Evolutionary conservation across 1,140 invertebrate species (phyloP), one percentile per base, ranked within the genome.

Genomic region (Doryteuthis pealeii): DNA sequence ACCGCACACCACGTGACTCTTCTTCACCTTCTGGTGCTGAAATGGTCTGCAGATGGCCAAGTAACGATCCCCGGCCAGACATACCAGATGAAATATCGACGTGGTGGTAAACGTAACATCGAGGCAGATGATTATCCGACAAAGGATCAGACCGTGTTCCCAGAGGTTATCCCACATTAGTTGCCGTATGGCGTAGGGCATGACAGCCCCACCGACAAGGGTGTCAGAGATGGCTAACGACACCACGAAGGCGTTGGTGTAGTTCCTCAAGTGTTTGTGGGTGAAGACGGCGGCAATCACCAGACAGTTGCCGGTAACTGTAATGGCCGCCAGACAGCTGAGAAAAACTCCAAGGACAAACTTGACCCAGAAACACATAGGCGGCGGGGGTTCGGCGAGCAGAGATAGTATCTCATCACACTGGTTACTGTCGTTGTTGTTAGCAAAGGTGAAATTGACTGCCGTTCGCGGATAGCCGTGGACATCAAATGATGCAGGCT

Each of bases 21-120:
- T 92, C 32, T 94, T 98, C 79, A 98, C 94, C 93, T 94, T 97
- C 75, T 95, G 92, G 88, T 99, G 99, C 84, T 95, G 94, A 80
- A 99, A 97, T 0, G 97, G 97, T 86, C 98, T 94, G 89, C 98
- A 98, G 86, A 99, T 99, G 89, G 99, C 97, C 79, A 98, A 95
- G 88, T 99, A 99, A 58, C 97, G 91, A 90, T 99, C 98, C 80
- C 99, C 91, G 65, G 96, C 97, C 85, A 99, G 97, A 78, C 97
- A 97, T 87, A 96, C 99, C 74, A 99, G 90, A 89, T 99, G 99
- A 73, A 99, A 91, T 80, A 99, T 99, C 75, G 96, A 99, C 32
- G 97, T 96, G 58, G 97, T 99, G 79, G 94, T 98, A 89, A 96
- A 98, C 95, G 98, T 98, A 80, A 99, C 96, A 89, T 99, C 97